Percentiles rank a stretch among this genome's conserved stretches.
These are phyloP conservation scores for Blomia tropicalis DNA, from an alignment of 2,888 invertebrate species.

Conservation along the genomic window DNA sequence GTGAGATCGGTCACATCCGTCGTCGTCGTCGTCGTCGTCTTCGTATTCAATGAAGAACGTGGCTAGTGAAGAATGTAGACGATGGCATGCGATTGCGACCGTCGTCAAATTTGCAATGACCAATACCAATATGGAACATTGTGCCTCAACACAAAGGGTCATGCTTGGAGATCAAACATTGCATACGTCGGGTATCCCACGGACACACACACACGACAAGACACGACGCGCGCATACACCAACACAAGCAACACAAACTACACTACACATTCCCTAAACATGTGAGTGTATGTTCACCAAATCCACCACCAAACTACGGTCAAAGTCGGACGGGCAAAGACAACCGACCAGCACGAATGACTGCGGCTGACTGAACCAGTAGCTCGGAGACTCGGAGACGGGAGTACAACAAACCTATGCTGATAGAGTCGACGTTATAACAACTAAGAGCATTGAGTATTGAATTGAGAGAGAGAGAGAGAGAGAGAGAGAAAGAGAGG, in stretches of 20 bases:
- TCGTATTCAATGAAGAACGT: no score
- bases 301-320: no score
- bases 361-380: constrained; percentile 16
- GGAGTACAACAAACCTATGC: neutral
- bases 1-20: neutral
- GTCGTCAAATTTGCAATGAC: no score
- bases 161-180: constrained; percentile 1
- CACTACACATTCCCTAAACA: no score
- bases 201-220: neutral
- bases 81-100: no score
- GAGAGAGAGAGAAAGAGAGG: no score
- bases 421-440: no score
- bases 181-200: neutral
- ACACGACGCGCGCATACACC: constrained; percentile 6
- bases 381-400: neutral
- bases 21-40: no score
- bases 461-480: no score
- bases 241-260: no score
- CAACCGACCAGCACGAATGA: neutral
- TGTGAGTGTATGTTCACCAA: no score
- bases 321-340: neutral
- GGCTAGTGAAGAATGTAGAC: neutral
- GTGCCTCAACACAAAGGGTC: constrained; percentile 8
- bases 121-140: neutral
- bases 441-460: no score